These are phyloP conservation scores for Thunnus thynnus DNA, from an alignment of 2,113 vertebrate species.

Conservation along the genomic window DNA sequence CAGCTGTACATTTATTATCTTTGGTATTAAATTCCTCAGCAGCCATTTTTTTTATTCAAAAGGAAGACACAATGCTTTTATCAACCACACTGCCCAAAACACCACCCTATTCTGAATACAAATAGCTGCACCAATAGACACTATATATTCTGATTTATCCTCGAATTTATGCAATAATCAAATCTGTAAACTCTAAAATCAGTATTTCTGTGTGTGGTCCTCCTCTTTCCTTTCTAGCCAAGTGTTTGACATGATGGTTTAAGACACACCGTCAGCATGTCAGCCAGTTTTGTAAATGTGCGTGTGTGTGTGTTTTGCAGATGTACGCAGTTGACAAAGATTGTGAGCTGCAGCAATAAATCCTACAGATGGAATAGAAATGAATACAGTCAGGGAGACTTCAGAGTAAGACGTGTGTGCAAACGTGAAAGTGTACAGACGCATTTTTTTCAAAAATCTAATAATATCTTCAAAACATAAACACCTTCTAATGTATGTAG, in stretches of 20 bases:
- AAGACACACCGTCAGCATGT: neutral
- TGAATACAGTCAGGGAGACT: neutral
- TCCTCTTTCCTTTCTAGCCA: neutral
- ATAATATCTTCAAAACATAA: conserved; percentile 17
- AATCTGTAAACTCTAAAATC: neutral
- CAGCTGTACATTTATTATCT: neutral
- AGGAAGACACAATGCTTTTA: too few relatives aligned
- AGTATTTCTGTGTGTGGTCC: conserved; percentile 21
- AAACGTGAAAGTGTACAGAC: neutral
- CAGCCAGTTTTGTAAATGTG: neutral
- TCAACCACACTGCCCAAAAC: too few relatives aligned
- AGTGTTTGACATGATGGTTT: conserved; percentile 9
- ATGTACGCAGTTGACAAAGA: conserved; percentile 14
- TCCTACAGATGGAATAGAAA: neutral
- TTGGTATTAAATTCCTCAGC: neutral
- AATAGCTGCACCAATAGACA: too few relatives aligned
- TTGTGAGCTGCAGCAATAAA: neutral
- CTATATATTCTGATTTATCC: too few relatives aligned
- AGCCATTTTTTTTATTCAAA: neutral
- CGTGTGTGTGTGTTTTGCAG: neutral
- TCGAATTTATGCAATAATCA: neutral
- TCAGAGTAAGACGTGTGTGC: neutral
- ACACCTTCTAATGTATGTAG: conserved; percentile 9
- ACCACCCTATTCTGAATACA: too few relatives aligned
- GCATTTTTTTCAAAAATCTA: neutral